A percentile compares a stretch with the other conserved stretches of the same genome.
These are phyloP conservation scores for Gymnobelideus leadbeateri DNA, from an alignment of 2,113 vertebrate species.

Conservation along the genomic window DNA sequence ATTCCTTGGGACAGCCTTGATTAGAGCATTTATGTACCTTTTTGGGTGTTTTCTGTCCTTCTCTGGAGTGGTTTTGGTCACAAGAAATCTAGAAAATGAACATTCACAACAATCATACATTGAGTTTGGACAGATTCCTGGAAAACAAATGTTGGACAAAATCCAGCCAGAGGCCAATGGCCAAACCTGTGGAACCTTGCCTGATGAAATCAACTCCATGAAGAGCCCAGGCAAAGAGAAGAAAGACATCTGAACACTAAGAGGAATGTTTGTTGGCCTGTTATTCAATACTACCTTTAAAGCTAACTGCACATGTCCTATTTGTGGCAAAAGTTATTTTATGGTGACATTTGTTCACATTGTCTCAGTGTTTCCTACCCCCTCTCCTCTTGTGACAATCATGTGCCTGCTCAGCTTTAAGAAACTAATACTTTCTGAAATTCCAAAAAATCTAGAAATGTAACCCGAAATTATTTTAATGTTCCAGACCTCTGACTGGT, in stretches of 20 bases:
- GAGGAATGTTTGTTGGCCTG: conserved; percentile 72
- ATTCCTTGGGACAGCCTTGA: no score
- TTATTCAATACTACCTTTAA: conserved; percentile 67
- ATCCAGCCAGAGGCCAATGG: conserved; percentile 91
- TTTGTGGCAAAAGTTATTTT: conserved; percentile 68
- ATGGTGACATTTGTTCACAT: conserved; percentile 61
- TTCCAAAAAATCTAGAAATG: conserved; percentile 45
- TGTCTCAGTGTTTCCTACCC: conserved; percentile 20
- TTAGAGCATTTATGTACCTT: no score
- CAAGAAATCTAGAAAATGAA: no score
- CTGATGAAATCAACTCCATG: conserved; percentile 74
- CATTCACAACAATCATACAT: no score
- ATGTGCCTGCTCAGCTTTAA: conserved; percentile 50
- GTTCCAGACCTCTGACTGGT: conserved; percentile 47
- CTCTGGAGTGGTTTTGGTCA: no score
- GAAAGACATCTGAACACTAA: conserved; percentile 69
- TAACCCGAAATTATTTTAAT: conserved; percentile 42
- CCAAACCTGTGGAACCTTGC: conserved; percentile 89
- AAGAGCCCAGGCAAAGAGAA: conserved; percentile 81
- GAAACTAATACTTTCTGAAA: conserved; percentile 47
- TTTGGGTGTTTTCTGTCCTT: no score
- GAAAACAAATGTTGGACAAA: conserved; percentile 88
- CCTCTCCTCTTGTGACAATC: neutral
- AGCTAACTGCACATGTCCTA: conserved; percentile 63
- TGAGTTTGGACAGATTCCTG: no score